Percentiles rank a stretch among this genome's conserved stretches.
These are phyloP conservation scores for Cottus gobio DNA, from an alignment of 2,113 vertebrate species.

Conservation along the genomic window DNA sequence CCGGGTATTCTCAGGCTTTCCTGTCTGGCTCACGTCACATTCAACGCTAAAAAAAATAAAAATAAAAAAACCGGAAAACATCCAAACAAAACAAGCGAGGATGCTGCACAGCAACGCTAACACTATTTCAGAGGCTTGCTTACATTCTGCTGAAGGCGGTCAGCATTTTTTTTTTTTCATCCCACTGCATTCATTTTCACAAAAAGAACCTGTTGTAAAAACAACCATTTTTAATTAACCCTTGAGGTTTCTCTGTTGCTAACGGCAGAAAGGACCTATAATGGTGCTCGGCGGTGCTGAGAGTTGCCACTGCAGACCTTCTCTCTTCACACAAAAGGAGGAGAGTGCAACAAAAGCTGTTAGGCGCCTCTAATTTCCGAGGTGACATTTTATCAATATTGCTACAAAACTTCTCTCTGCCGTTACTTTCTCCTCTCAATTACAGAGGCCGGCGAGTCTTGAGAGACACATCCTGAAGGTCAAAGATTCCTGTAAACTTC, in stretches of 20 bases:
- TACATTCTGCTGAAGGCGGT: constrained; percentile 16
- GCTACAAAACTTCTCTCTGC: constrained; percentile 55
- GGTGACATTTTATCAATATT: constrained; percentile 79
- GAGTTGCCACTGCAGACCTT: constrained; percentile 36
- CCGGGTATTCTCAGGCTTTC: constrained; percentile 6
- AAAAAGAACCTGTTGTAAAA: neutral
- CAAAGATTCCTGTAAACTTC: constrained; percentile 44
- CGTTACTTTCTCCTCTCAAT: constrained; percentile 64
- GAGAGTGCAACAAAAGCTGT: constrained; percentile 58
- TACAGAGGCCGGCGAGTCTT: constrained; percentile 44
- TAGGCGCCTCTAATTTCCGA: constrained; percentile 74
- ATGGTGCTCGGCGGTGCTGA: constrained; percentile 13
- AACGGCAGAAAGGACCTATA: constrained; percentile 26
- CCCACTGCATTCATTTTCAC: constrained; percentile 27
- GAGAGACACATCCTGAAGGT: constrained; percentile 51
- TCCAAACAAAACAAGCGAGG: neutral
- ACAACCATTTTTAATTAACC: neutral
- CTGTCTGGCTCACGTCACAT: constrained; percentile 11
- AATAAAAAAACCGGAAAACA: too few species aligned
- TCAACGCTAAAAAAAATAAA: neutral
- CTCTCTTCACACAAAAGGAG: constrained; percentile 48
- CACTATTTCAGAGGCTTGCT: constrained; percentile 13
- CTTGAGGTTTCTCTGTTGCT: constrained; percentile 15
- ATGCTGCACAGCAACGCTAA: neutral
- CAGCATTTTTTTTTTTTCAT: constrained; percentile 6